Conservation (phyloP, 2,113 vertebrate species). For the Monopterus albus region DNA sequence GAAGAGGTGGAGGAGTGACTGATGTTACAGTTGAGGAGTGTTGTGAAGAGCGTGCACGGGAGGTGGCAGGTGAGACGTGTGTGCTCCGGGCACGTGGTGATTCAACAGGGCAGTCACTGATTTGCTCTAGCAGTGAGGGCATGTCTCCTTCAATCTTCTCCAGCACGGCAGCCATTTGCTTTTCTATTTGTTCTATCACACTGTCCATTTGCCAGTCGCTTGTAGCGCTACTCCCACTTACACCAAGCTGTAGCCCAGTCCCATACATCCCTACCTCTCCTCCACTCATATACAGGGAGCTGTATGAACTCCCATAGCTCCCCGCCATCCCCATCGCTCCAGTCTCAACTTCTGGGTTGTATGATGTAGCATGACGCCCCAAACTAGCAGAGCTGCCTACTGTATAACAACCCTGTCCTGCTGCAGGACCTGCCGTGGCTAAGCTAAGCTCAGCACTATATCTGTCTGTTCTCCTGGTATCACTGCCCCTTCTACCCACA, state of each 20-base stretch:
- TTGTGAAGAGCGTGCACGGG: constrained; percentile 60
- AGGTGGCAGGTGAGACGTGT: constrained; percentile 74
- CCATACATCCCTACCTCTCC: constrained; percentile 72
- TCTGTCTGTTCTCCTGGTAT: constrained; percentile 65
- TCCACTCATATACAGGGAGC: constrained; percentile 71
- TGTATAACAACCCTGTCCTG: constrained; percentile 67
- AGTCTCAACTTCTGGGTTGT: constrained; percentile 62
- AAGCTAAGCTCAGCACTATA: constrained; percentile 71
- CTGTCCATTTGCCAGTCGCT: constrained; percentile 87
- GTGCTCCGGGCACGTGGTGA: constrained; percentile 71
- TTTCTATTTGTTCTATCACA: constrained; percentile 85
- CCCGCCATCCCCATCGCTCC: constrained; percentile 67
- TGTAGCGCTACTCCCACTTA: constrained; percentile 48
- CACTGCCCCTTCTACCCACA: constrained; percentile 43
- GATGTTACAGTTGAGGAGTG: constrained; percentile 46
- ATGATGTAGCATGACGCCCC: constrained; percentile 69
- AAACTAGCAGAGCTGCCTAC: constrained; percentile 75
- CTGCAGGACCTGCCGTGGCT: constrained; percentile 40
- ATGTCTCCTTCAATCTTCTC: constrained; percentile 87
- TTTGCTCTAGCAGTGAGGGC: constrained; percentile 84
- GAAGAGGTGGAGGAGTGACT: constrained; percentile 66
- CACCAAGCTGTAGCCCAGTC: constrained; percentile 71
- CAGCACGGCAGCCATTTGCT: constrained; percentile 85
- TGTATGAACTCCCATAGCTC: constrained; percentile 72
- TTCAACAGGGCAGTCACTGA: constrained; percentile 82